phyloP scores from a whole-genome alignment of 2,888 invertebrate genomes.

The Noctua pronuba region DNA sequence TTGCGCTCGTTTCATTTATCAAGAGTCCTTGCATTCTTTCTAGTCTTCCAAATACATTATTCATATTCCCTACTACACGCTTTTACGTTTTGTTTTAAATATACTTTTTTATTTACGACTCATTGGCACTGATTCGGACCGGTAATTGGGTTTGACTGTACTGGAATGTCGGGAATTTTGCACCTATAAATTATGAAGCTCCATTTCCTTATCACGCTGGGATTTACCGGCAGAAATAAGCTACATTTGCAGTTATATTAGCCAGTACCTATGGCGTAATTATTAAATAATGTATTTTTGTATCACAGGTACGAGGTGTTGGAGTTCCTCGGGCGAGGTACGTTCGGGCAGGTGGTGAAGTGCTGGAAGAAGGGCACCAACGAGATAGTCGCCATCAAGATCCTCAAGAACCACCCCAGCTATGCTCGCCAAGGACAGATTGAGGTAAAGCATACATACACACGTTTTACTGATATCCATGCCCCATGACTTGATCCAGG shows the following conservation, averaged over 20 bases:
- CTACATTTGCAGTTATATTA: not conserved
- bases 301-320: slow-evolving; percentile 94
- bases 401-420: slow-evolving; percentile 99
- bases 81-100: slow-evolving; percentile 38
- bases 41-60: slow-evolving; percentile 58
- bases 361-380: slow-evolving; percentile 99
- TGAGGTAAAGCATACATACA: slow-evolving; percentile 92
- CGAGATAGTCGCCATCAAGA: slow-evolving; percentile 99
- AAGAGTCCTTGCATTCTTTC: slow-evolving; percentile 61
- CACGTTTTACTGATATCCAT: not conserved
- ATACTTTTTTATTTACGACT: slow-evolving; percentile 34
- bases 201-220: not conserved
- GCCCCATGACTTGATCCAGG: not conserved
- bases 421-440: slow-evolving; percentile 99
- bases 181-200: slow-evolving; percentile 12
- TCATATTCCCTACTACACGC: slow-evolving; percentile 37
- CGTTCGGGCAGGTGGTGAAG: slow-evolving; percentile 99
- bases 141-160: slow-evolving; percentile 28
- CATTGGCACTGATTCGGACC: slow-evolving; percentile 44
- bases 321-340: slow-evolving; percentile 99
- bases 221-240: slow-evolving; percentile 9
- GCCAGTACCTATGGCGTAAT: not conserved
- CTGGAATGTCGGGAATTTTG: not conserved
- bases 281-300: slow-evolving; percentile 3
- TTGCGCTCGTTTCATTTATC: slow-evolving; percentile 63